Evolutionary conservation across 2,113 vertebrate genomes (phyloP), one percentile per base, ranked within the genome.

Genomic region (Zosterops japonicus): DNA sequence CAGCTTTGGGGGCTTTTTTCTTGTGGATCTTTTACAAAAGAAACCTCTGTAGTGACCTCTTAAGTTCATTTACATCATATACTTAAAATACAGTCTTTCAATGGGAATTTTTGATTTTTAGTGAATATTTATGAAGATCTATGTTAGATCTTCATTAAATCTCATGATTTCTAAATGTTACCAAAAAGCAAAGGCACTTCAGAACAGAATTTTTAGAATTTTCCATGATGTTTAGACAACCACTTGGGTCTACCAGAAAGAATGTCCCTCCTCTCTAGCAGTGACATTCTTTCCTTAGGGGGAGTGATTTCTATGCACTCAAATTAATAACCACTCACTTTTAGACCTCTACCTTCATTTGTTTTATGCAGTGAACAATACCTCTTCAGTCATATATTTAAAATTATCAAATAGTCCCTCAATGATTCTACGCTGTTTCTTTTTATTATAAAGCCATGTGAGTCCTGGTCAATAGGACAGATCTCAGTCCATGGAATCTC

Each of bases 71-170:
- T 42, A 52, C 14, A 33, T 55, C 29, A 22, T 16, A 39, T 2
- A 59, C 3, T 24, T 55, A 67, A 52, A 21, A 27, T 12, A 17
- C 2, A 0, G 8, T 50, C 11, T 65, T 95, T 74, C 31, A 36
- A 3, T 44, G 4, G 7, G 5, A 41, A 1, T 14, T 74, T 53
- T 29, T 20, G 1, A 0, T 0, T 74, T 83, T 91, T 44, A 75
- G 55, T 22, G 4, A 68, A 35, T 52, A 76, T 59, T 63, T 64
- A 53, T 42, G 10, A 42, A 46, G 78, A 56, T 46, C 2, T 36
- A 4, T n/a, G 50, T 50, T 74, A 47, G 16, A n/a, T 3, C 8
- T 59, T 65, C 9, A 49, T 77, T 87, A 71, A 78, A 87, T 44
- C 11, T 67, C 12, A 27, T 19, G 1, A 39, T 79, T 90, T 75